phyloP scores from a whole-genome alignment of 2,113 vertebrate genomes.

The human region GRCh38 chr1:3360001-3360500 shows the following conservation, averaged over 20 bases:
- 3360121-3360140: rapidly evolving
- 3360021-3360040: background rate
- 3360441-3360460: background rate
- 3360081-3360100: background rate
- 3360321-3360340: rapidly evolving
- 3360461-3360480: rapidly evolving
- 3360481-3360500: rapidly evolving
- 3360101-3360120: background rate
- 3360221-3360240: background rate
- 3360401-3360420: rapidly evolving
- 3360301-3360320: no score
- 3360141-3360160: background rate
- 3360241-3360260: rapidly evolving
- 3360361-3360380: background rate
- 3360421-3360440: rapidly evolving
- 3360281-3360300: background rate
- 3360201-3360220: rapidly evolving
- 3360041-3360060: background rate
- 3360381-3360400: rapidly evolving
- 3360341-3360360: rapidly evolving
- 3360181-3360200: background rate
- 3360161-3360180: background rate
- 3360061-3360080: background rate
- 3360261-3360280: rapidly evolving
- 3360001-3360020: rapidly evolving